Conservation (phyloP, 2,113 vertebrate species). For the Varanus salvator region DNA sequence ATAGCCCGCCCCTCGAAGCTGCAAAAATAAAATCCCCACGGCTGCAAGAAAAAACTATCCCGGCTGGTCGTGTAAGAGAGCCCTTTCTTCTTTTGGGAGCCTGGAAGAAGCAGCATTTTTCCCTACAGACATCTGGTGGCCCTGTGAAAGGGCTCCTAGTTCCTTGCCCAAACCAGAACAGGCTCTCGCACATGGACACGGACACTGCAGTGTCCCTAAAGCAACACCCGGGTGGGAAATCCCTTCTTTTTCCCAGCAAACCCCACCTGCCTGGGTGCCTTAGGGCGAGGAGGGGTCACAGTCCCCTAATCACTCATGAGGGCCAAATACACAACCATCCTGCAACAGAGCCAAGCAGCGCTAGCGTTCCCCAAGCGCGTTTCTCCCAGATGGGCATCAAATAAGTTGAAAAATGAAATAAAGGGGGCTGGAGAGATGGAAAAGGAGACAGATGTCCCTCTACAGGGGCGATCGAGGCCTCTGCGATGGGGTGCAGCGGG, state of each 20-base stretch:
- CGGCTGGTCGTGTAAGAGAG: not conserved
- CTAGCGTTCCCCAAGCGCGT: not conserved
- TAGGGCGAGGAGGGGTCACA: not conserved
- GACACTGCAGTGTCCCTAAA: not conserved
- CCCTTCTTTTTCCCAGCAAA: not conserved
- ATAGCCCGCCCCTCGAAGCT: too few relatives aligned
- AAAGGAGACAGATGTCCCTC: too few relatives aligned
- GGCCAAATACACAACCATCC: not conserved
- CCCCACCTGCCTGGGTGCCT: not conserved
- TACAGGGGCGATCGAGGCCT: not conserved
- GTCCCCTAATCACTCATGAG: not conserved
- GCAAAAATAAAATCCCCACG: not conserved
- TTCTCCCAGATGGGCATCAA: not conserved
- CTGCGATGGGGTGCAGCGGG: not conserved
- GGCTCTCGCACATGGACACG: not conserved
- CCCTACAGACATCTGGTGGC: not conserved
- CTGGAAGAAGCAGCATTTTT: not conserved
- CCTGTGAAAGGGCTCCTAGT: not conserved
- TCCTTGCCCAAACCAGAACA: not conserved
- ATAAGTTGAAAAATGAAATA: not conserved
- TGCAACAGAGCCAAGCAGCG: not conserved
- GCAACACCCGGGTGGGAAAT: not conserved
- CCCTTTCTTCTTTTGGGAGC: not conserved
- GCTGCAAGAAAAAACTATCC: not conserved
- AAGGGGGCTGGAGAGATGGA: not conserved